phyloP scores from a whole-genome alignment of 2,888 invertebrate species.

The Thalpophila matura region DNA sequence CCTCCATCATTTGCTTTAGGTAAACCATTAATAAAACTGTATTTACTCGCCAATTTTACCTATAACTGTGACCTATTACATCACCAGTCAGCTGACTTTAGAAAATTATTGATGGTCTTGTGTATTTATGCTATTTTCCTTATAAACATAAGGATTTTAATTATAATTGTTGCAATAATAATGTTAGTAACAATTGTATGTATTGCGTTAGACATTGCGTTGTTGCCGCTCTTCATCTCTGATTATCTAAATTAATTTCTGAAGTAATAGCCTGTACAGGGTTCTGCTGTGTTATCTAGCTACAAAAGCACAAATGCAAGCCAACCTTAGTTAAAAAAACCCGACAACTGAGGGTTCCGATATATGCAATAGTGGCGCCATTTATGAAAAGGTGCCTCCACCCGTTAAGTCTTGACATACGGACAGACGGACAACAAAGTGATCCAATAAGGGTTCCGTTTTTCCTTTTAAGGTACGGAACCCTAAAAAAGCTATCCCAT shows the following conservation, averaged over 20 bases:
- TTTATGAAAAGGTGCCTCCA: no score
- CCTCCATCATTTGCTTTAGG: conserved; percentile 11
- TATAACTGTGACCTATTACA: conserved; percentile 13
- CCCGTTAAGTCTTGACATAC: no score
- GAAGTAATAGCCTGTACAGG: neutral
- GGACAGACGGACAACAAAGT: no score
- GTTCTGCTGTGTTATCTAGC: neutral
- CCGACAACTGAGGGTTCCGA: no score
- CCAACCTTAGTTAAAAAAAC: neutral
- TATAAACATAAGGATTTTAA: conserved; percentile 19
- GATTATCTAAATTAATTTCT: conserved; percentile 3
- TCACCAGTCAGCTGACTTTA: conserved; percentile 42
- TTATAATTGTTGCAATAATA: conserved; percentile 22
- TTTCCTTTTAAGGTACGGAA: no score
- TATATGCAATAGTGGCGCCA: no score
- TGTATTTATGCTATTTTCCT: conserved; percentile 38
- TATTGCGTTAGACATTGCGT: conserved; percentile 27
- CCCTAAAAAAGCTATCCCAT: neutral
- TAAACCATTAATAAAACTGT: conserved; percentile 28
- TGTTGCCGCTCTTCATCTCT: conserved; percentile 41
- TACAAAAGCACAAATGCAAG: no score
- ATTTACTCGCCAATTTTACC: conserved; percentile 26
- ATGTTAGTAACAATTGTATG: conserved; percentile 12
- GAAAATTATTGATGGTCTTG: conserved; percentile 26
- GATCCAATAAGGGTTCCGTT: no score